phyloP scores from a whole-genome alignment of 2,113 vertebrate species.

The Pluvialis apricaria region DNA sequence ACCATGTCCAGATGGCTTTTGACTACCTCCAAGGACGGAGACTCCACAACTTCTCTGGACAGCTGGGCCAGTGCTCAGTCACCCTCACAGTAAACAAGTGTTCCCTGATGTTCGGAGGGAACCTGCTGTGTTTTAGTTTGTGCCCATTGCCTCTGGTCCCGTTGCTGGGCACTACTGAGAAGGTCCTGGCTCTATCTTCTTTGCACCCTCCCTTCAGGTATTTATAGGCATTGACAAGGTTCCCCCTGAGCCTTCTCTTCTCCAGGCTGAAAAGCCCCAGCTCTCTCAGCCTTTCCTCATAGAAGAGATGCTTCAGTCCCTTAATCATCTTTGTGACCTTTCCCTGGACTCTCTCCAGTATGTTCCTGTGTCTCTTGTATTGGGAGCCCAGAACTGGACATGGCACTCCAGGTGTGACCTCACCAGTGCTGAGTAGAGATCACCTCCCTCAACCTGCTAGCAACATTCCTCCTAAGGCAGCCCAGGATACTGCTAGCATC shows the following conservation, averaged over 20 bases:
- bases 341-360: background rate
- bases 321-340: background rate
- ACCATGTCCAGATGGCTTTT: background rate
- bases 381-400: background rate
- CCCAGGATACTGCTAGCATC: background rate
- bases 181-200: background rate
- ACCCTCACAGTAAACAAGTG: background rate
- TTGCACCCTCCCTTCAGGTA: background rate
- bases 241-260: background rate
- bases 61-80: background rate
- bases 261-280: background rate
- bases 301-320: background rate
- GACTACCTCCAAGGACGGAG: background rate
- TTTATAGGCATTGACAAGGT: background rate
- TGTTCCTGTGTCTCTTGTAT: background rate
- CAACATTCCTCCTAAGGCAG: background rate
- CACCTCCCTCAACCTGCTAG: background rate
- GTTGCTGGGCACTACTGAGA: background rate
- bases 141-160: background rate
- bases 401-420: background rate
- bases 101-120: background rate
- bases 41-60: background rate
- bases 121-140: background rate
- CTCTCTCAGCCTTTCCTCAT: background rate
- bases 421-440: background rate